phyloP scores from a whole-genome alignment of 2,797 vertebrate genomes.

The Triplophysa yarkandensis region DNA sequence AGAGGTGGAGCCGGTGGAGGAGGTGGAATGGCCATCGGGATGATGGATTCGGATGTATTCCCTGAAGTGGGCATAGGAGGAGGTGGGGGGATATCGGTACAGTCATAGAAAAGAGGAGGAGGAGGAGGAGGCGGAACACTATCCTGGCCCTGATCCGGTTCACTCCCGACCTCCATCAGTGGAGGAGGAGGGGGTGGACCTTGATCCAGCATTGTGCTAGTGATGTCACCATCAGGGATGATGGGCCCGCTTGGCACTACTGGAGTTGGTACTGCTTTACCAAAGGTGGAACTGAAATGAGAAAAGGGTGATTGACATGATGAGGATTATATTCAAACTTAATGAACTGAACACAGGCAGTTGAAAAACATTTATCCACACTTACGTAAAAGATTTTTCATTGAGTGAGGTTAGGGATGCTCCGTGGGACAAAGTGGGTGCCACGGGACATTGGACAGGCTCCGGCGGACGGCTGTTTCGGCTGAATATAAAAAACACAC shows the following conservation, averaged over 20 bases:
- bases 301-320: background rate
- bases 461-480: constrained; percentile 53
- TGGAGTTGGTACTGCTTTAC: constrained; percentile 70
- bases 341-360: no score
- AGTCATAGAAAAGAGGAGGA: constrained; percentile 20
- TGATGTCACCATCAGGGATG: constrained; percentile 63
- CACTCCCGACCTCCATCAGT: constrained; percentile 9
- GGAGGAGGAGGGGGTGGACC: constrained; percentile 51
- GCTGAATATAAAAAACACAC: constrained; percentile 43
- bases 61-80: constrained; percentile 32
- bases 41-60: constrained; percentile 53
- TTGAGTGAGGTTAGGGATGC: constrained; percentile 54
- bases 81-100: constrained; percentile 39
- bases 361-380: no score
- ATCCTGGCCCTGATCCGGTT: background rate
- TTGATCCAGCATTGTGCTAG: constrained; percentile 57
- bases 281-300: constrained; percentile 70
- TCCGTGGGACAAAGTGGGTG: constrained; percentile 54
- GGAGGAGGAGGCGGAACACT: constrained; percentile 51
- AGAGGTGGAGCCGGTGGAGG: constrained; percentile 51
- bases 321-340: background rate
- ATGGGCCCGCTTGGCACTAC: constrained; percentile 61
- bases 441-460: constrained; percentile 57
- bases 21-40: constrained; percentile 56
- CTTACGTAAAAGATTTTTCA: constrained; percentile 59